A percentile compares a stretch with the other conserved stretches of the same genome.
Evolutionary conservation across 2,888 invertebrate genomes (phyloP).

Genomic region (Leptinotarsa tumamoca): DNA sequence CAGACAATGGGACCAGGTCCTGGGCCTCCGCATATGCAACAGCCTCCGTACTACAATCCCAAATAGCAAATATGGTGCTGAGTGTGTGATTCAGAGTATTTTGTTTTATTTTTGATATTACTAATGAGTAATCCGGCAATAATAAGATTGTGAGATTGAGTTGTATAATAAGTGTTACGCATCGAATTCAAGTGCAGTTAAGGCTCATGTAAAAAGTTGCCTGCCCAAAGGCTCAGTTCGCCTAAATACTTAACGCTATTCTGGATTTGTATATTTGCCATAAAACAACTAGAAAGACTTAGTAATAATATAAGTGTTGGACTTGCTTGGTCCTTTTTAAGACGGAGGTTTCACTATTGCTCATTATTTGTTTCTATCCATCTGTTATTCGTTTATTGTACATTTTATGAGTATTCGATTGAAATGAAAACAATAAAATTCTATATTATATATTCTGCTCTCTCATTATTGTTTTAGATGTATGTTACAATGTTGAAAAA

Average conservation of each 20-base stretch:
- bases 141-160: conserved; percentile 63
- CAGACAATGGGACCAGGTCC: conserved; percentile 67
- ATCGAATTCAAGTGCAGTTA: conserved; percentile 67
- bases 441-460: conserved; percentile 65
- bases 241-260: conserved; percentile 64
- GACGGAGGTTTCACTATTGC: conserved; percentile 67
- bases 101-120: conserved; percentile 67
- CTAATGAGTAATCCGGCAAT: conserved; percentile 66
- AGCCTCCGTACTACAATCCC: conserved; percentile 67
- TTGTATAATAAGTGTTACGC: conserved; percentile 63
- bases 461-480: conserved; percentile 24
- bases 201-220: conserved; percentile 64
- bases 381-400: conserved; percentile 68
- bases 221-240: conserved; percentile 60
- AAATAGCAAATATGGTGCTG: conserved; percentile 66
- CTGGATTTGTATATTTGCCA: conserved; percentile 67
- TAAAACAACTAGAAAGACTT: conserved; percentile 57
- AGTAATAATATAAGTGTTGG: conserved; percentile 59
- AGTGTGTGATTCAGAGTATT: conserved; percentile 63
- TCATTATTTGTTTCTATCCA: conserved; percentile 67
- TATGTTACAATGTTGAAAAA: too few species aligned
- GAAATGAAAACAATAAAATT: conserved; percentile 67
- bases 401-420: conserved; percentile 68
- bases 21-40: conserved; percentile 67
- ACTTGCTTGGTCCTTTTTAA: conserved; percentile 63